Evolutionary conservation across 2,797 vertebrate genomes (phyloP), one percentile per base, ranked within the genome.

Genomic region (Distichodus sexfasciatus): DNA sequence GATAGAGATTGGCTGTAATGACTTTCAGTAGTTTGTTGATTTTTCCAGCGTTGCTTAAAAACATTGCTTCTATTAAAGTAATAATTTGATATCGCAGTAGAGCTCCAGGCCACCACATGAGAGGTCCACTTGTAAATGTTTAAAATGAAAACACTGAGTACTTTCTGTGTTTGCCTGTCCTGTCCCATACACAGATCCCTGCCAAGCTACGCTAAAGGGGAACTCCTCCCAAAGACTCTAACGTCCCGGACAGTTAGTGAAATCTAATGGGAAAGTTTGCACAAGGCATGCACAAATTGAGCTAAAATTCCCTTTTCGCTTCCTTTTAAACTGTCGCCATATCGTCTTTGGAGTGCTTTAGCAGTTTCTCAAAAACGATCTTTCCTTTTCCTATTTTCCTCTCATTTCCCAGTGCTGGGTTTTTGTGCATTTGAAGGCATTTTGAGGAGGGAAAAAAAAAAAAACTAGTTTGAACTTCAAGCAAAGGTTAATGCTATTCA

Each of bases 401-500:
- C 29, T 29, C 64, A 77, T 72, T 59, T 43, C 58, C 66, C 69
- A 73, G 75, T 76, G 65, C 86, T 64, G 35, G 77, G 85, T 87
- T 85, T 86, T 76, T 43, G n/a, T 84, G 87, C n/a, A n/a, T n/a
- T 85, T 87, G 85, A 87, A 86, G 86, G 80, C 87, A 82, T 89
- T 81, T 91, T 91, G 72, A 50, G n/a, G n/a, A n/a, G n/a, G n/a
- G n/a, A n/a, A n/a, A n/a, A n/a, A n/a, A n/a, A n/a, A n/a, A 85
- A 94, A 92, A 93, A 92, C 85, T 44, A 79, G 59, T 68, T 85
- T 93, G 90, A 93, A 91, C 90, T 92, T 94, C 86, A 91, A 90
- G 91, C 83, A 90, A 90, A 92, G 92, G 90, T 95, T 94, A 92
- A 90, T 90, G 85, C 91, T 91, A 90, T 93, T 93, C 89, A 92